Evolutionary conservation across 2,113 vertebrate species (phyloP).

Genomic region (Dipodomys stephensi): DNA sequence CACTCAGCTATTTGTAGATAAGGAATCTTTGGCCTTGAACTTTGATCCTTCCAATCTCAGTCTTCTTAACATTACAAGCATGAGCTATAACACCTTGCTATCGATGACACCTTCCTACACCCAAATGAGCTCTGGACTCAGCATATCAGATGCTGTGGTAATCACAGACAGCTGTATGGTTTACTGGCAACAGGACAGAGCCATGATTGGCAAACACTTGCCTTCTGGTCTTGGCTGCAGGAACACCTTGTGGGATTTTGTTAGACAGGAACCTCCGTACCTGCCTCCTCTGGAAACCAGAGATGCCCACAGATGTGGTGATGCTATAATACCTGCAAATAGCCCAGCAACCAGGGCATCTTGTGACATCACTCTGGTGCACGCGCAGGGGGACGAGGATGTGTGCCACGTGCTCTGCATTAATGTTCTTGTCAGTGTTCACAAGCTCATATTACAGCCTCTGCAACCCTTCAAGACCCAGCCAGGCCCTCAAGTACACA

Average conservation of each 20-base stretch:
- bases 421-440: background rate
- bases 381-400: background rate
- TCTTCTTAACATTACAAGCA: too few species aligned
- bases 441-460: background rate
- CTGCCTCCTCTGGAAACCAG: background rate
- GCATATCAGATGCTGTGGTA: rapidly evolving
- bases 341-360: background rate
- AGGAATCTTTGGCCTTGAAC: too few species aligned
- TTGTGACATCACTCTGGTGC: rapidly evolving
- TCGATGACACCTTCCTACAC: too few species aligned
- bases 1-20: too few species aligned
- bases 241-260: background rate
- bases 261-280: background rate
- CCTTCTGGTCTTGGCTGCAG: background rate
- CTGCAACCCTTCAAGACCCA: background rate
- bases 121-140: rapidly evolving
- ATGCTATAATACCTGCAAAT: rapidly evolving
- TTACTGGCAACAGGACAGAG: background rate
- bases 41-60: too few species aligned
- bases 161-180: rapidly evolving
- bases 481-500: background rate
- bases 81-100: too few species aligned
- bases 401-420: background rate
- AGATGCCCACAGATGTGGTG: background rate
- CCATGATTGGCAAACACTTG: rapidly evolving